These are phyloP conservation scores for Tragelaphus imberbis DNA, from an alignment of 2,113 vertebrate species.

Conservation along the genomic window DNA sequence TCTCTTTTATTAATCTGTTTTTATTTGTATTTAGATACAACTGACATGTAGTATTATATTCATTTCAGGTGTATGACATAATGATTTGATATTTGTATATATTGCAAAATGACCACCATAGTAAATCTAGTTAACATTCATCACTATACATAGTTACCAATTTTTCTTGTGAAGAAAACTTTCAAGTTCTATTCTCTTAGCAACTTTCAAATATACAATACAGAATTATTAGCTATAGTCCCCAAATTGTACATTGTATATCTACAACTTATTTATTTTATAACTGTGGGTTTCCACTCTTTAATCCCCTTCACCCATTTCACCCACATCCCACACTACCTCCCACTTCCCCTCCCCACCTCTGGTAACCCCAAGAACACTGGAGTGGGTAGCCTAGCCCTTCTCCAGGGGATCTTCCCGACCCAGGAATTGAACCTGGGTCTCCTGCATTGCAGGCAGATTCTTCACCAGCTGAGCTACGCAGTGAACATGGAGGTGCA, in stretches of 20 bases:
- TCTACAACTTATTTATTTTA: neutral
- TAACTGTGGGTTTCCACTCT: neutral
- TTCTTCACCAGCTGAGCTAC: neutral
- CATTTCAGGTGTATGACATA: neutral
- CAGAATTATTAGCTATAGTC: neutral
- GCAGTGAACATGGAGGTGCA: neutral
- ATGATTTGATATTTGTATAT: neutral
- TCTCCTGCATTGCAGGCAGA: neutral
- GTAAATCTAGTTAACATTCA: neutral
- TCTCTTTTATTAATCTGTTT: neutral
- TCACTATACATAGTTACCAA: neutral
- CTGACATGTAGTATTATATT: neutral
- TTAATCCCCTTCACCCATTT: neutral
- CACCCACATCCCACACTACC: too few relatives aligned
- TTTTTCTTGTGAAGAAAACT: neutral
- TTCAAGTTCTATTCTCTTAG: neutral
- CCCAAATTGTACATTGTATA: neutral
- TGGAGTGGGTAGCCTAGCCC: neutral
- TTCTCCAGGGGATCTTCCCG: neutral
- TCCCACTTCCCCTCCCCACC: neutral
- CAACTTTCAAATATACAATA: neutral
- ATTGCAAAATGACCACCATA: neutral
- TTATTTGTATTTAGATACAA: neutral
- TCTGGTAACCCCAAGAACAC: neutral
- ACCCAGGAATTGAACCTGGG: neutral